Conservation (phyloP, 2,113 vertebrate species). For the Rhinogobius similis region DNA sequence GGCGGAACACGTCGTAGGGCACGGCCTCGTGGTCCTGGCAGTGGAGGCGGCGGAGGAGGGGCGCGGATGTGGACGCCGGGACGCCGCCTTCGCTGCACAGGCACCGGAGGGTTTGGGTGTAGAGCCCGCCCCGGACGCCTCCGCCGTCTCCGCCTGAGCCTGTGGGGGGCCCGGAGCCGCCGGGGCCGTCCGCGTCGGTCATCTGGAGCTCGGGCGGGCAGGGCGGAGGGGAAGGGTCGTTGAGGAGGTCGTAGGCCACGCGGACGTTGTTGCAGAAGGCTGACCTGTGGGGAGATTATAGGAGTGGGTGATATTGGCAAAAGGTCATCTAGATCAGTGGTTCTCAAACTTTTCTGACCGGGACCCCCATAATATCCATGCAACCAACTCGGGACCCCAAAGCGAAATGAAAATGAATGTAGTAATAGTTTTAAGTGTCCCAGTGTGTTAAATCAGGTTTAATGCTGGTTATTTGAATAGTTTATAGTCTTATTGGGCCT, state of each 20-base stretch:
- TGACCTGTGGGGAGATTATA: conserved; percentile 46
- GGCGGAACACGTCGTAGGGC: conserved; percentile 88
- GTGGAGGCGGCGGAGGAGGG: conserved; percentile 82
- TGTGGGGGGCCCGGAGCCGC: background rate
- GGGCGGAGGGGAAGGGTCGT: conserved; percentile 39
- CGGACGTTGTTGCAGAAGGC: conserved; percentile 75
- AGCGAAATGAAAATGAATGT: no score
- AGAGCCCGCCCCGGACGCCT: conserved; percentile 84
- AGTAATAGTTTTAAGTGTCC: no score
- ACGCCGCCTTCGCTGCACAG: conserved; percentile 84
- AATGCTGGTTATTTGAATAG: no score
- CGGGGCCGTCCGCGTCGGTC: conserved; percentile 17
- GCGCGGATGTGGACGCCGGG: conserved; percentile 76
- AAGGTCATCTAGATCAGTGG: no score
- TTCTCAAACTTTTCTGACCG: no score
- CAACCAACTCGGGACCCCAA: no score
- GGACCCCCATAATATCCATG: no score
- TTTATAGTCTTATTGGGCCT: no score
- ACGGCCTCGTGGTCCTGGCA: conserved; percentile 92
- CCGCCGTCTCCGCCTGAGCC: conserved; percentile 72
- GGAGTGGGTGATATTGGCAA: background rate
- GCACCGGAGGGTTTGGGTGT: conserved; percentile 84
- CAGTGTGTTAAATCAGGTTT: no score
- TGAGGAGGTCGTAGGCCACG: conserved; percentile 84
- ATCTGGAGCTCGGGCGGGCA: conserved; percentile 17